phyloP scores from a whole-genome alignment of 2,888 invertebrate species.

The Archips crataeganus region DNA sequence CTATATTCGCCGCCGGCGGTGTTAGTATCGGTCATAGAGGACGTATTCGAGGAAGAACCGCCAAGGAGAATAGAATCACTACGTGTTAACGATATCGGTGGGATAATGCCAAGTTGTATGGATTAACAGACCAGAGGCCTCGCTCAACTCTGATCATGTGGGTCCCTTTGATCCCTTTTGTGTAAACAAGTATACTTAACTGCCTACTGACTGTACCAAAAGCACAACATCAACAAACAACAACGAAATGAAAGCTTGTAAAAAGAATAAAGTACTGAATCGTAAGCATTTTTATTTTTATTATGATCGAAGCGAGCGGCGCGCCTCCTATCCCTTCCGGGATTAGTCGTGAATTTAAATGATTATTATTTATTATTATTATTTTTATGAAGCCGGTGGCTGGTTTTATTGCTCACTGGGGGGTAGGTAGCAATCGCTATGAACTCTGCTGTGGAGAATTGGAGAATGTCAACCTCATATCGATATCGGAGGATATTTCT shows the following conservation, averaged over 20 bases:
- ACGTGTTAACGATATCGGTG: no score
- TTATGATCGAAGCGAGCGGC: slow-evolving; percentile 9
- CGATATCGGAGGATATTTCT: not conserved
- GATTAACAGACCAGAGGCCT: no score
- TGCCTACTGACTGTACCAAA: not conserved
- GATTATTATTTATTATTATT: slow-evolving; percentile 32
- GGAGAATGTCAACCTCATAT: not conserved
- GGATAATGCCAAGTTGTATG: no score
- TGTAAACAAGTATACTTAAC: not conserved
- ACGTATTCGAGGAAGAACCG: no score
- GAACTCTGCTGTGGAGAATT: not conserved
- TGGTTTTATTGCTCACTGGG: slow-evolving; percentile 16
- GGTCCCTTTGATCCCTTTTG: not conserved
- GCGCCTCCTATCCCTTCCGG: slow-evolving; percentile 17
- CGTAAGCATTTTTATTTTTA: slow-evolving; percentile 14
- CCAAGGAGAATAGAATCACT: no score
- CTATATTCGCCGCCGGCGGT: no score
- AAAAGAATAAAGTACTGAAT: slow-evolving; percentile 13
- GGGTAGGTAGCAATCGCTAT: slow-evolving; percentile 5
- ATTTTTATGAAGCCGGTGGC: slow-evolving; percentile 21
- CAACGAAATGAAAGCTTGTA: slow-evolving; percentile 1
- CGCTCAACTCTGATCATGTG: no score
- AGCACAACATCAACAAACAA: slow-evolving; percentile 3
- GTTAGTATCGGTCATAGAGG: no score
- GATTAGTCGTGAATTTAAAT: slow-evolving; percentile 33